phyloP scores from a whole-genome alignment of 2,888 invertebrate genomes.

The Standfussiana lucernea region DNA sequence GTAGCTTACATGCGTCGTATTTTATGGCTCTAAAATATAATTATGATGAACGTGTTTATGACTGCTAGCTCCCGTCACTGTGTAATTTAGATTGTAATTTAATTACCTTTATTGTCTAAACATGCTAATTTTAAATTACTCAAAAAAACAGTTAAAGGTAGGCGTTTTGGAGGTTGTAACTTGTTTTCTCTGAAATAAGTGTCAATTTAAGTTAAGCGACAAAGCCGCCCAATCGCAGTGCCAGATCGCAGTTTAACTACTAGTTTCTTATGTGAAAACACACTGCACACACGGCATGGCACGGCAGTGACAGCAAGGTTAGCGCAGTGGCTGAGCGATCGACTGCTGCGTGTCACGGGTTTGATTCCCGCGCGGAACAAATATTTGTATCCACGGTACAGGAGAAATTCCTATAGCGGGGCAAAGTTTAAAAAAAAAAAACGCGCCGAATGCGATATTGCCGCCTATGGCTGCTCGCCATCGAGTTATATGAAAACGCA shows the following conservation, averaged over 20 bases:
- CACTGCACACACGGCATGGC: background rate
- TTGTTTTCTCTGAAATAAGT: background rate
- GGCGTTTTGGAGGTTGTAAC: background rate
- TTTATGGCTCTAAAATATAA: slow-evolving; percentile 24
- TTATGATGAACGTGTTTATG: slow-evolving; percentile 2
- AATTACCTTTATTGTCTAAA: slow-evolving; percentile 25
- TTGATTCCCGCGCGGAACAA: background rate
- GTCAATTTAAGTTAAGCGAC: background rate
- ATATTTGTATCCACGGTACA: background rate
- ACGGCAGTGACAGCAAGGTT: background rate
- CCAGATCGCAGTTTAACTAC: background rate
- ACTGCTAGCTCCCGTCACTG: background rate
- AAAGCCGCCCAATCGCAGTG: background rate
- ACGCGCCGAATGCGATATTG: background rate
- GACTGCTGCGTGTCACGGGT: background rate
- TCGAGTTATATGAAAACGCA: background rate
- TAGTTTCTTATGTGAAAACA: background rate
- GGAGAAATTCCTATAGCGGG: background rate
- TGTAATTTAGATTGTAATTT: slow-evolving; percentile 42
- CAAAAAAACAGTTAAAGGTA: background rate
- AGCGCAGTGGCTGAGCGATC: background rate
- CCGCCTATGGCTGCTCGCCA: background rate
- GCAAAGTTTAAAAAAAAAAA: background rate
- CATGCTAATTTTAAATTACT: slow-evolving; percentile 3
- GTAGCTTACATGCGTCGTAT: slow-evolving; percentile 2